phyloP scores from a whole-genome alignment of 2,113 vertebrate genomes.

The Podarcis cretensis region DNA sequence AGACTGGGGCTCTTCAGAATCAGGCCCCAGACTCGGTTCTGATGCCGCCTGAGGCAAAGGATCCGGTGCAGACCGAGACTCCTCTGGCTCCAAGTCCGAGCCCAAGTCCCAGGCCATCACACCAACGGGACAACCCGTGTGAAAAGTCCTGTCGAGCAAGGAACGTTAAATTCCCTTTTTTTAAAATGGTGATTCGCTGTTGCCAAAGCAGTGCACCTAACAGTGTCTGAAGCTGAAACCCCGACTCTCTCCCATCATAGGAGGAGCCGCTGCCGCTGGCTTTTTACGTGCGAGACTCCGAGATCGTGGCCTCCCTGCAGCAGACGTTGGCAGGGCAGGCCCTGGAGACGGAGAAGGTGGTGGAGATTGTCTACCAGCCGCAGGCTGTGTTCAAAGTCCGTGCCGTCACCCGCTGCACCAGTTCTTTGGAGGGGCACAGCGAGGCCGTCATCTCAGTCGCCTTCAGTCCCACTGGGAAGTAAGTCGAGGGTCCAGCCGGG shows the following conservation, averaged over 20 bases:
- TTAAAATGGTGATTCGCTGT: fast-evolving
- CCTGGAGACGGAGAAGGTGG: slow-evolving; percentile 90
- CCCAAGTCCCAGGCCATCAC: too few relatives aligned
- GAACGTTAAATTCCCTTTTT: not conserved
- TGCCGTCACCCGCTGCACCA: slow-evolving; percentile 94
- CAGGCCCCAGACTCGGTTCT: too few relatives aligned
- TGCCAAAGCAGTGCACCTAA: not conserved
- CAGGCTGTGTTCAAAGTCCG: slow-evolving; percentile 95
- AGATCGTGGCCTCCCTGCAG: slow-evolving; percentile 87
- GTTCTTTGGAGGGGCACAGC: slow-evolving; percentile 93
- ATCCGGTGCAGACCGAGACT: too few relatives aligned
- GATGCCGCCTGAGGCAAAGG: too few relatives aligned
- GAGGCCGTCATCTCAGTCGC: slow-evolving; percentile 96
- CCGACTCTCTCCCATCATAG: slow-evolving; percentile 59
- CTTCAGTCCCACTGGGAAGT: slow-evolving; percentile 98
- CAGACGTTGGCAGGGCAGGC: slow-evolving; percentile 81
- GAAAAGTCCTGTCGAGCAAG: not conserved
- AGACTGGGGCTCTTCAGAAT: too few relatives aligned
- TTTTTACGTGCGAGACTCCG: slow-evolving; percentile 89
- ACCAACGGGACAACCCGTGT: too few relatives aligned
- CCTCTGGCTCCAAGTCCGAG: too few relatives aligned
- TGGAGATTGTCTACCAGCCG: slow-evolving; percentile 95
- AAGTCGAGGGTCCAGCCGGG: slow-evolving; percentile 57
- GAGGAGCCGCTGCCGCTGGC: slow-evolving; percentile 91
- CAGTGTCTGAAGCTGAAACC: too few relatives aligned